phyloP scores from a whole-genome alignment of 2,888 invertebrate genomes.

The Hermaeophaga mercurialis region DNA sequence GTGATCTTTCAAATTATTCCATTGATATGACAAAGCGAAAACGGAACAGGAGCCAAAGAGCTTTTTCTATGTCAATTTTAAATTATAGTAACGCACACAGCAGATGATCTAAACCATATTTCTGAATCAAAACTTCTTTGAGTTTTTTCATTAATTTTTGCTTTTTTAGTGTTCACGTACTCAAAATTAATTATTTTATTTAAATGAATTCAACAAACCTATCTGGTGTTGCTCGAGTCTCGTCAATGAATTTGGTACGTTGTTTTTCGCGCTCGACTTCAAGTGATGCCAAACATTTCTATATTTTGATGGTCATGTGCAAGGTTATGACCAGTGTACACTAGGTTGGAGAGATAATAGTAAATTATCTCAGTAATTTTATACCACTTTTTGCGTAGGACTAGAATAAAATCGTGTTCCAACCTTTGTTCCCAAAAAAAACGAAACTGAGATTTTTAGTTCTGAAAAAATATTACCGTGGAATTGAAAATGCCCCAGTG shows the following conservation, averaged over 20 bases:
- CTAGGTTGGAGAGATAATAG: too few species aligned
- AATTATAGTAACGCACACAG: conserved; percentile 35
- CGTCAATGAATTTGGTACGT: conserved; percentile 33
- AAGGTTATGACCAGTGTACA: too few species aligned
- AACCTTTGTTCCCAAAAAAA: too few species aligned
- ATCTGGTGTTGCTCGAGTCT: conserved; percentile 33
- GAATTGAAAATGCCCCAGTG: too few species aligned
- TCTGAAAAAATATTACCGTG: too few species aligned
- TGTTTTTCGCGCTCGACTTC: conserved; percentile 39
- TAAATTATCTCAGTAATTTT: too few species aligned
- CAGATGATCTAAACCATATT: conserved; percentile 20
- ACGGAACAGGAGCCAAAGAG: conserved; percentile 41
- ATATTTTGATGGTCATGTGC: too few species aligned
- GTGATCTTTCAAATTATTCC: conserved; percentile 42
- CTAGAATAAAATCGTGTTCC: too few species aligned
- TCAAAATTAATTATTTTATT: conserved; percentile 41
- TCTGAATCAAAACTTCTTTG: conserved; percentile 39
- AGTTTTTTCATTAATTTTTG: too few species aligned
- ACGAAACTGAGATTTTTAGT: too few species aligned
- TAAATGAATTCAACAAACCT: conserved; percentile 42
- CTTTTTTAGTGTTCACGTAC: too few species aligned
- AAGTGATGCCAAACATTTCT: conserved; percentile 39
- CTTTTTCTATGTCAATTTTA: conserved; percentile 41
- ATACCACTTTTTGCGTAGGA: too few species aligned
- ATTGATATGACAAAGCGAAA: conserved; percentile 41